These are phyloP conservation scores for Hippocampus guttulatus DNA, from an alignment of 2,113 vertebrate species.

Conservation along the genomic window DNA sequence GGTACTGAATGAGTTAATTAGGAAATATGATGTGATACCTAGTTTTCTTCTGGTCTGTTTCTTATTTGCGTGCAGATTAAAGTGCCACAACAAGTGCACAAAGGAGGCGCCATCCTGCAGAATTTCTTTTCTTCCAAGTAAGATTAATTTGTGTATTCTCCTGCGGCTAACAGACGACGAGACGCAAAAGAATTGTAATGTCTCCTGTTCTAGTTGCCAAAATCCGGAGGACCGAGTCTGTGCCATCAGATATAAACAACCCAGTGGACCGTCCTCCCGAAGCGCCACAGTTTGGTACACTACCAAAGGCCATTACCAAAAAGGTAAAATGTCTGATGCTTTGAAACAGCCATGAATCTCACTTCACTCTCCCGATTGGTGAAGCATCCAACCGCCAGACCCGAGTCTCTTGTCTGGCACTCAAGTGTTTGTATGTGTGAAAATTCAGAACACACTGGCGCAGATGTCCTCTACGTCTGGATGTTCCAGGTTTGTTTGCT, in stretches of 20 bases:
- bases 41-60: neutral
- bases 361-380: neutral
- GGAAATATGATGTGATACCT: neutral
- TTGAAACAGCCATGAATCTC: neutral
- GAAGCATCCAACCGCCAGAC: neutral
- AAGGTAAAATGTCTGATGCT: conserved; percentile 74
- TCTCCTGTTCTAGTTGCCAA: conserved; percentile 76
- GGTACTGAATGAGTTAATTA: too few species aligned
- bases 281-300: conserved; percentile 87
- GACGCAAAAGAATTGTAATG: conserved; percentile 1
- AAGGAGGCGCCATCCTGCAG: conserved; percentile 96
- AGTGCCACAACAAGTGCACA: conserved; percentile 99
- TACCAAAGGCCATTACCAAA: conserved; percentile 94
- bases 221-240: conserved; percentile 94
- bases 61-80: conserved; percentile 78
- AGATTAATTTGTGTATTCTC: conserved; percentile 49
- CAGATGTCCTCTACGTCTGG: neutral
- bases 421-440: conserved; percentile 1
- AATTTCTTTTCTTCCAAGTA: conserved; percentile 94
- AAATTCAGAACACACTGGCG: neutral
- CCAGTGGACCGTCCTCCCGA: conserved; percentile 86
- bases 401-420: neutral
- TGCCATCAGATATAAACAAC: conserved; percentile 98
- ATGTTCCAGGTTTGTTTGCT: neutral
- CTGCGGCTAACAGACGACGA: neutral